These are phyloP conservation scores for Tubulanus polymorphus DNA, from an alignment of 2,888 invertebrate genomes.

Conservation along the genomic window DNA sequence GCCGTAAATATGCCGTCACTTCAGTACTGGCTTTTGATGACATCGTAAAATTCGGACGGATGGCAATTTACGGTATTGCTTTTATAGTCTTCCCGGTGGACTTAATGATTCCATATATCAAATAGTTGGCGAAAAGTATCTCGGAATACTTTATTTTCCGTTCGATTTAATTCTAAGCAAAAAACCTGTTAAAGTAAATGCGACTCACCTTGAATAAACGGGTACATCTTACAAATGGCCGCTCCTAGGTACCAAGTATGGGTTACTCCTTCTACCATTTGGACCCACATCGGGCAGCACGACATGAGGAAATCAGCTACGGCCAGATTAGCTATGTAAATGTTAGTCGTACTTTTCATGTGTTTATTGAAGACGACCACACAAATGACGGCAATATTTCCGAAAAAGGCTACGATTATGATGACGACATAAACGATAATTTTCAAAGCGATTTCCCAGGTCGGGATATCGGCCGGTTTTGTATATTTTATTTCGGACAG, in stretches of 20 bases:
- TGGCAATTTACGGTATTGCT: too few species aligned
- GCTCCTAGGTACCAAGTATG: slow-evolving; percentile 26
- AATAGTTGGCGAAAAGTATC: too few species aligned
- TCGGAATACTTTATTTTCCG: too few species aligned
- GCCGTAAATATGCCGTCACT: too few species aligned
- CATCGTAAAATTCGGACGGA: too few species aligned
- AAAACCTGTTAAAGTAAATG: neutral
- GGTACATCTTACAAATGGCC: slow-evolving; percentile 27
- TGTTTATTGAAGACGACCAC: slow-evolving; percentile 27
- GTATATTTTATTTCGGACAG: too few species aligned
- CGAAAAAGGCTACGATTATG: slow-evolving; percentile 23
- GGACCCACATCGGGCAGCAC: slow-evolving; percentile 26
- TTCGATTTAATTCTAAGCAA: too few species aligned
- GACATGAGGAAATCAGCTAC: slow-evolving; percentile 30
- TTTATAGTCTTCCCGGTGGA: too few species aligned
- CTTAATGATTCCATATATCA: too few species aligned
- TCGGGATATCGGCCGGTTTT: slow-evolving; percentile 9
- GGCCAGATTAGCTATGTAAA: slow-evolving; percentile 32
- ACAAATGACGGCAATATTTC: slow-evolving; percentile 28
- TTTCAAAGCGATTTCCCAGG: neutral
- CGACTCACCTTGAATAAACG: neutral
- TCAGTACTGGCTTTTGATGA: too few species aligned
- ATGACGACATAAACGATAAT: slow-evolving; percentile 16
- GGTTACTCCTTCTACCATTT: slow-evolving; percentile 21
- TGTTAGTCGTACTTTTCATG: slow-evolving; percentile 32